phyloP scores from a whole-genome alignment of 2,797 vertebrate genomes.

The Protosalanx chinensis region DNA sequence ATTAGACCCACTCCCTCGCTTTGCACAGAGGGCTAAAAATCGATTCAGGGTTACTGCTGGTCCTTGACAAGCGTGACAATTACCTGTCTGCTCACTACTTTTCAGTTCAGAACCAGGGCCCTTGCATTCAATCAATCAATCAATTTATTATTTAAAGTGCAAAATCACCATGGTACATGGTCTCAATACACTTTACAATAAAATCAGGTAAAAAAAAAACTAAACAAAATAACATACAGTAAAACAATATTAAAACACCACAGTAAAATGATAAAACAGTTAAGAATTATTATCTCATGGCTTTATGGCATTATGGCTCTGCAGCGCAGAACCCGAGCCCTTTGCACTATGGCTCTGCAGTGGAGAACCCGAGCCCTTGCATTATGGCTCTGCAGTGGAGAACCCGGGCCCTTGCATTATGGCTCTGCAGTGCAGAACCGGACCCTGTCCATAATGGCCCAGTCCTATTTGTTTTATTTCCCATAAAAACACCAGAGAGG shows the following conservation, averaged over 20 bases:
- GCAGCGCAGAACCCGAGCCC: no score
- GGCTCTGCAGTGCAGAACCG: slow-evolving; percentile 44
- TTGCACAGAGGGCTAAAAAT: slow-evolving; percentile 22
- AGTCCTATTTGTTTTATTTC: slow-evolving; percentile 57
- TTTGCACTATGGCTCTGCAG: slow-evolving; percentile 34
- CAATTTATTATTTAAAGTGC: no score
- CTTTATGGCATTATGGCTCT: no score
- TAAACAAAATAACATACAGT: no score
- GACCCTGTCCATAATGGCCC: slow-evolving; percentile 48
- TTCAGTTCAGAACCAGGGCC: slow-evolving; percentile 33
- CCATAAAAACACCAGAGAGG: slow-evolving; percentile 56
- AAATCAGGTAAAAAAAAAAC: no score
- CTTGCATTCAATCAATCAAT: not conserved
- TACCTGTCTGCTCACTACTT: slow-evolving; percentile 35
- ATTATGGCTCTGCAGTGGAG: no score
- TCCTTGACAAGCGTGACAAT: slow-evolving; percentile 44
- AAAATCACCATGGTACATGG: no score
- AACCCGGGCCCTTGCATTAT: slow-evolving; percentile 1
- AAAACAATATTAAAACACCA: no score
- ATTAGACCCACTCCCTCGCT: not conserved
- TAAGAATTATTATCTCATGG: no score
- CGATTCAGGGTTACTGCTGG: slow-evolving; percentile 20
- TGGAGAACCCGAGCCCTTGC: slow-evolving; percentile 22
- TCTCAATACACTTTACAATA: no score
- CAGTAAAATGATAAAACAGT: no score